Percentiles rank a stretch among this genome's conserved stretches.
Conservation (phyloP, 2,888 invertebrate species). For the Idaea biselata region DNA sequence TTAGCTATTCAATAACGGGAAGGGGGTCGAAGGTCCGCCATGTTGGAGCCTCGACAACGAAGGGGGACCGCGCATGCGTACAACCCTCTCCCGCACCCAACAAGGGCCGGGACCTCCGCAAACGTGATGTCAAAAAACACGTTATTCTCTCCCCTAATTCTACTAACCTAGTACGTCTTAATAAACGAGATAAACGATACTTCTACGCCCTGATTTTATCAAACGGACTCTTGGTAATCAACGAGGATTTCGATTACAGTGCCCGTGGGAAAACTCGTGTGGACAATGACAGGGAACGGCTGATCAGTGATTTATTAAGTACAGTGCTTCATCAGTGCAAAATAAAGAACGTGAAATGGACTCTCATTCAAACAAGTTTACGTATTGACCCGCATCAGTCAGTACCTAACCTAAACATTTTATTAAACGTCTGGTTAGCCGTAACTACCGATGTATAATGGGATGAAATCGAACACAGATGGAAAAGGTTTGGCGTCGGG, state of each 20-base stretch:
- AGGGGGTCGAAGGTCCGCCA: slow-evolving; percentile 76
- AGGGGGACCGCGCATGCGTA: slow-evolving; percentile 75
- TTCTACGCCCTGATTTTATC: slow-evolving; percentile 44
- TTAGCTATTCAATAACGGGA: slow-evolving; percentile 79
- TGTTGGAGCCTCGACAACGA: slow-evolving; percentile 67
- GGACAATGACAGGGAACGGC: slow-evolving; percentile 65
- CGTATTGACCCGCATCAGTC: background rate
- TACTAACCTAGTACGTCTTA: slow-evolving; percentile 75
- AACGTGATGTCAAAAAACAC: slow-evolving; percentile 78
- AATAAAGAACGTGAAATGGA: slow-evolving; percentile 12
- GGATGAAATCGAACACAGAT: slow-evolving; percentile 77
- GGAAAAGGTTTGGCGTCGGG: slow-evolving; percentile 81
- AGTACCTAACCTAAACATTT: background rate
- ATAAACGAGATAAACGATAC: slow-evolving; percentile 59
- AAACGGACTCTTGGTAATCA: slow-evolving; percentile 23
- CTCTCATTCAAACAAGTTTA: background rate
- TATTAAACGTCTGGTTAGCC: slow-evolving; percentile 14
- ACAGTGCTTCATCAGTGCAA: slow-evolving; percentile 36
- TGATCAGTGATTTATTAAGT: slow-evolving; percentile 57
- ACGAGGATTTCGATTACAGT: slow-evolving; percentile 10
- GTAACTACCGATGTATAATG: slow-evolving; percentile 55
- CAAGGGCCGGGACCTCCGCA: slow-evolving; percentile 68
- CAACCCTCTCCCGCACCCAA: slow-evolving; percentile 67
- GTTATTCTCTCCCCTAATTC: slow-evolving; percentile 76
- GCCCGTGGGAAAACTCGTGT: slow-evolving; percentile 24